phyloP scores from a whole-genome alignment of 1,140 invertebrate species.

The Popillia japonica region DNA sequence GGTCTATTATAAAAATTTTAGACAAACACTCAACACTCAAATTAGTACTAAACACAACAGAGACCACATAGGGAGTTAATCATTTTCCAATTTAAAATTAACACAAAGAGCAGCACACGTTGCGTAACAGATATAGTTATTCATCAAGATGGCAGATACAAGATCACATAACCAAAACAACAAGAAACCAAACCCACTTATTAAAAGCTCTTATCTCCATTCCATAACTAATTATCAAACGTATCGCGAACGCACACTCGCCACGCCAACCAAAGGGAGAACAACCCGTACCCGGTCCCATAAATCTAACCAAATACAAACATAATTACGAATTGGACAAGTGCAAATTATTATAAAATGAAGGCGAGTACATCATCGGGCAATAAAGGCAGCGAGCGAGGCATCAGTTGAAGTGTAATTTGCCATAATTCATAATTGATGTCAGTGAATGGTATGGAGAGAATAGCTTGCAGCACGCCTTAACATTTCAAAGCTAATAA shows the following conservation, averaged over 20 bases:
- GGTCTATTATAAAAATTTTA: too few relatives aligned
- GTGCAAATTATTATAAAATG: constrained; percentile 39
- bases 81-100: neutral
- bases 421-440: constrained; percentile 42
- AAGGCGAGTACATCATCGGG: neutral
- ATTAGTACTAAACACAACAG: neutral
- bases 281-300: neutral
- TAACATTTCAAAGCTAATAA: constrained; percentile 18
- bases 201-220: neutral
- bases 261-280: neutral
- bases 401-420: constrained; percentile 39
- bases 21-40: too few relatives aligned
- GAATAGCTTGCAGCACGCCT: neutral
- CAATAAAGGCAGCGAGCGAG: neutral
- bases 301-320: constrained; percentile 26
- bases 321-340: constrained; percentile 40
- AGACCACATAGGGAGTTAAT: neutral
- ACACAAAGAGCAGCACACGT: neutral
- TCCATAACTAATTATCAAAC: constrained; percentile 23
- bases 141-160: constrained; percentile 3
- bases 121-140: constrained; percentile 18
- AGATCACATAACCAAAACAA: neutral
- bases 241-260: neutral
- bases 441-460: constrained; percentile 23
- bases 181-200: constrained; percentile 24